Conservation (phyloP, 1,140 invertebrate genomes). For the Zaprionus taronus region DNA sequence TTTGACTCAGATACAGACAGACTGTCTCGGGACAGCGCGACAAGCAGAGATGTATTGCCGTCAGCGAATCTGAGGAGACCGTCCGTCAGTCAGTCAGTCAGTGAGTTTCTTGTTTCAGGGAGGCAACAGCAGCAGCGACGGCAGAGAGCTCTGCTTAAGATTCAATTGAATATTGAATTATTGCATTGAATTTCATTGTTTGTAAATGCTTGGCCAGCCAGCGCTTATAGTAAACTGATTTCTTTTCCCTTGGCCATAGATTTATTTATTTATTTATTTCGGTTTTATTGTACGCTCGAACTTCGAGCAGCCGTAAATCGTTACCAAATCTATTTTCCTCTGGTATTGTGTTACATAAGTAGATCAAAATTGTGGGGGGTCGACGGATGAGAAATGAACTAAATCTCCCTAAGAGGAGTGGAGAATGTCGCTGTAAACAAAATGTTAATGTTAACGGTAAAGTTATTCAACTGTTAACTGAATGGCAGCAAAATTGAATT, state of each 20-base stretch:
- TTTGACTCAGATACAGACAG: slow-evolving; percentile 35
- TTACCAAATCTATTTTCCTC: slow-evolving; percentile 53
- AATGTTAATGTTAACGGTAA: slow-evolving; percentile 3
- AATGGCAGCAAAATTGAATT: background rate
- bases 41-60: slow-evolving; percentile 75
- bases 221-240: slow-evolving; percentile 78
- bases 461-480: background rate
- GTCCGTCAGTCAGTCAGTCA: slow-evolving; percentile 48
- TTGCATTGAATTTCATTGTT: slow-evolving; percentile 84
- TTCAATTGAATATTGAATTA: slow-evolving; percentile 84
- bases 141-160: slow-evolving; percentile 68
- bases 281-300: slow-evolving; percentile 69
- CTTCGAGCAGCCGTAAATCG: slow-evolving; percentile 71
- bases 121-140: slow-evolving; percentile 17
- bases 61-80: slow-evolving; percentile 45
- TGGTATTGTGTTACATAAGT: slow-evolving; percentile 52
- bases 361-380: slow-evolving; percentile 43
- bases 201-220: slow-evolving; percentile 74
- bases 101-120: slow-evolving; percentile 52
- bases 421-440: background rate
- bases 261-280: slow-evolving; percentile 82
- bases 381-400: slow-evolving; percentile 9
- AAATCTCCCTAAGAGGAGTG: background rate
- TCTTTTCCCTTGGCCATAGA: slow-evolving; percentile 70
- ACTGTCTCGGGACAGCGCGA: slow-evolving; percentile 47